Evolutionary conservation across 2,888 invertebrate genomes (phyloP).

Genomic region (Volucella zonaria): DNA sequence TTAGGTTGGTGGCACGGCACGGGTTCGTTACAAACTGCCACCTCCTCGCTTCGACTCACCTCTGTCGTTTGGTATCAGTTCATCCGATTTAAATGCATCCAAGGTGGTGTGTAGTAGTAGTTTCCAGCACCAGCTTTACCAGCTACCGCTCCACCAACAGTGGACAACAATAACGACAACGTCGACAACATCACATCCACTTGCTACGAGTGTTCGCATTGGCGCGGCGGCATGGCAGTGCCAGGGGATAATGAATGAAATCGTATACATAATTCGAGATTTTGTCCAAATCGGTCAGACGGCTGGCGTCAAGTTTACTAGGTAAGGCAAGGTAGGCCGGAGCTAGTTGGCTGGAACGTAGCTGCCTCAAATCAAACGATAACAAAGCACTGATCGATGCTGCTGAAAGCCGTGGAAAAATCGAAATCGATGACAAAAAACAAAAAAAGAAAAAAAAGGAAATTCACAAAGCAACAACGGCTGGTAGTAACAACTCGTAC

Average conservation of each 20-base stretch:
- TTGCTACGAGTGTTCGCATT: too few relatives aligned
- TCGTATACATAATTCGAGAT: conserved; percentile 68
- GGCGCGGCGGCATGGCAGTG: too few relatives aligned
- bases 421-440: conserved; percentile 37
- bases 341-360: conserved; percentile 15
- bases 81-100: conserved; percentile 70
- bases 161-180: conserved; percentile 31
- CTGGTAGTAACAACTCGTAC: conserved; percentile 7
- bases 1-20: conserved; percentile 39
- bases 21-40: neutral
- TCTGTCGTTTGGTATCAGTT: conserved; percentile 29
- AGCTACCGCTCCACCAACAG: neutral
- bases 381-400: conserved; percentile 43
- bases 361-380: conserved; percentile 40
- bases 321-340: conserved; percentile 71
- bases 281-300: conserved; percentile 73
- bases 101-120: conserved; percentile 54
- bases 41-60: conserved; percentile 7
- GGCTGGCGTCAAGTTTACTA: conserved; percentile 73
- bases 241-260: conserved; percentile 65
- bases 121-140: neutral
- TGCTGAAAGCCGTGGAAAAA: conserved; percentile 38
- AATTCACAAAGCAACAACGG: conserved; percentile 25
- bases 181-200: conserved; percentile 7
- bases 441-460: conserved; percentile 19